Base-by-base conservation (phyloP, 2,888 invertebrate genomes). In the Siphlonurus alternatus region DNA sequence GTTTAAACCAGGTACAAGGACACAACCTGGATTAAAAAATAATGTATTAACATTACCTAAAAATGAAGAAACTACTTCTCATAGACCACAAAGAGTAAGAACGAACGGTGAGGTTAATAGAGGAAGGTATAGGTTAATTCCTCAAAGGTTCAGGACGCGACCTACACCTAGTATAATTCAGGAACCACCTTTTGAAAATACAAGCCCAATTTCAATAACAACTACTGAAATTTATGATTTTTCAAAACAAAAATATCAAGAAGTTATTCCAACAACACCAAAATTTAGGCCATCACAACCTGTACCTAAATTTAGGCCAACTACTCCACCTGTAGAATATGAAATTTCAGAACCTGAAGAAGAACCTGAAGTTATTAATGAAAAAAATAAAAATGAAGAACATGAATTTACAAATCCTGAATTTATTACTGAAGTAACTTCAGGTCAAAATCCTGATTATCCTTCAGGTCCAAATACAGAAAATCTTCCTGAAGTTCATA, bases 11-110 rank as follows among this genome's bases (percentile, higher is more conserved):
- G 67, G 67, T 23, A 67, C 67, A 22, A 64, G 66, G n/a, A 63
- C 68, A 2, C 69, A 70, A 38, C 66, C 66, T 3, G 68, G 63
- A 15, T 66, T 66, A n/a, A 67, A 66, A 63, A 66, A 64, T 61
- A 71, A 70, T 67, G 67, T 66, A 15, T 65, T 65, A 5, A 56
- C 56, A 20, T n/a, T 56, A 22, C 56, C 56, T n/a, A 56, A 56
- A n/a, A 22, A 10, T 56, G 56, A 22, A n/a, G n/a, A 3, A n/a
- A 10, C 56, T 5, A 18, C 56, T 5, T 20, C 56, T 5, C 56
- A 10, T 10, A 56, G 7, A 20, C 56, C 56, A 22, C 22, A n/a
- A n/a, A 56, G 56, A 22, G n/a, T n/a, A 22, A 10, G 56, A 10
- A 56, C 7, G 7, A 20, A 7, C 5, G 56, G 5, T 18, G 56